phyloP scores from a whole-genome alignment of 2,113 vertebrate genomes.

The Heterocephalus glaber region DNA sequence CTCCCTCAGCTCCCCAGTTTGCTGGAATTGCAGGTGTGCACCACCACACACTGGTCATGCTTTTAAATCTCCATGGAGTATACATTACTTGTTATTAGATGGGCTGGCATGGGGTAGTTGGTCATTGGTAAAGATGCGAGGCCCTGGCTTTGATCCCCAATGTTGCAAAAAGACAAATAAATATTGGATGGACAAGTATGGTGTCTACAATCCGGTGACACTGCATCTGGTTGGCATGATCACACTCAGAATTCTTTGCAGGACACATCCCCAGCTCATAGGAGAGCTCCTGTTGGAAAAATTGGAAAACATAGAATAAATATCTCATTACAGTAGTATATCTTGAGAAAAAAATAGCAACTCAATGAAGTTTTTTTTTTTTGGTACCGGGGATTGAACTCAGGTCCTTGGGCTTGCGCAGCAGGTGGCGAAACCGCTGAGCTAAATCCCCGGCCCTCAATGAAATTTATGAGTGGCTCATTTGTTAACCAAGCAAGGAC shows the following conservation, averaged over 20 bases:
- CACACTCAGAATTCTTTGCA: neutral
- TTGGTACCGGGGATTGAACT: no score
- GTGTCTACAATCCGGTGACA: neutral
- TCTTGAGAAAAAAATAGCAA: neutral
- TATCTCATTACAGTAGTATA: neutral
- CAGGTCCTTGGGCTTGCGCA: no score
- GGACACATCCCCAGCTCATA: neutral
- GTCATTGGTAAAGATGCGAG: neutral
- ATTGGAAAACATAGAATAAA: neutral
- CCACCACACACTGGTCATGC: neutral
- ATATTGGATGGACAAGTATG: neutral
- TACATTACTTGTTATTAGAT: neutral
- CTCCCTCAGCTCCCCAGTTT: neutral
- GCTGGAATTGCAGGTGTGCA: neutral
- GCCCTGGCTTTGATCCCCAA: no score
- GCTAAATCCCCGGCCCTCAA: no score
- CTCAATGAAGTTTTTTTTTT: neutral
- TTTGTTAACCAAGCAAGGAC: neutral
- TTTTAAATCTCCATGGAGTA: neutral
- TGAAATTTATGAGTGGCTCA: neutral
- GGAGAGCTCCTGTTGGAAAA: constrained; percentile 6
- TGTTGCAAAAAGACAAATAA: neutral
- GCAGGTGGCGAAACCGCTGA: no score
- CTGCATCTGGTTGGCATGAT: neutral
- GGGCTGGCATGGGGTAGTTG: neutral